Evolutionary conservation across 2,888 invertebrate genomes (phyloP).

Genomic region (Oxystoma pomonae): DNA sequence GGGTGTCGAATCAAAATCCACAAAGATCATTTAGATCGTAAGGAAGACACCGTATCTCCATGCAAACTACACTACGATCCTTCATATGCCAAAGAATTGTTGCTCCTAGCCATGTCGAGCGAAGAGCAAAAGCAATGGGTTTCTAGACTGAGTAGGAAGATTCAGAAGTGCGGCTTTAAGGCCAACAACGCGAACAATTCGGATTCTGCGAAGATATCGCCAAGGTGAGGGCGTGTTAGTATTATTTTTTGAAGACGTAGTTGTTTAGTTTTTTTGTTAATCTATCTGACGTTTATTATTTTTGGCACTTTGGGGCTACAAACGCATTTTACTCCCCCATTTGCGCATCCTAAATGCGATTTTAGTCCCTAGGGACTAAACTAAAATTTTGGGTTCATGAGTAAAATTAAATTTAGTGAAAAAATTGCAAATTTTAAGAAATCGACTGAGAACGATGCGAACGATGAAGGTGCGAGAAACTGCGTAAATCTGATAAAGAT

Average conservation of each 20-base stretch:
- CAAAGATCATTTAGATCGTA: conserved; percentile 88
- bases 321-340: too few species aligned
- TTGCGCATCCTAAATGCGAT: too few species aligned
- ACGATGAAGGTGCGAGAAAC: too few species aligned
- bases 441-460: too few species aligned
- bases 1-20: conserved; percentile 97
- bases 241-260: not conserved
- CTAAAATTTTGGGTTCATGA: too few species aligned
- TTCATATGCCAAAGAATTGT: conserved; percentile 87
- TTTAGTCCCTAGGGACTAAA: too few species aligned
- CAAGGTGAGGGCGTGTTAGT: conserved; percentile 57
- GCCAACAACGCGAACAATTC: conserved; percentile 63
- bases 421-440: too few species aligned
- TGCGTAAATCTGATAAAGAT: too few species aligned
- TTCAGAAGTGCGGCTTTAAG: conserved; percentile 90
- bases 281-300: too few species aligned
- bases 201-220: conserved; percentile 68
- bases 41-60: conserved; percentile 83
- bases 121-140: conserved; percentile 95
- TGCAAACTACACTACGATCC: conserved; percentile 97
- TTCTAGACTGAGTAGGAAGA: conserved; percentile 81
- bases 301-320: too few species aligned
- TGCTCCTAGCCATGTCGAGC: conserved; percentile 78
- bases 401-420: too few species aligned
- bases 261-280: too few species aligned